Evolutionary conservation across 2,113 vertebrate species (phyloP).

Genomic region (Microcebus lehilahytsara): DNA sequence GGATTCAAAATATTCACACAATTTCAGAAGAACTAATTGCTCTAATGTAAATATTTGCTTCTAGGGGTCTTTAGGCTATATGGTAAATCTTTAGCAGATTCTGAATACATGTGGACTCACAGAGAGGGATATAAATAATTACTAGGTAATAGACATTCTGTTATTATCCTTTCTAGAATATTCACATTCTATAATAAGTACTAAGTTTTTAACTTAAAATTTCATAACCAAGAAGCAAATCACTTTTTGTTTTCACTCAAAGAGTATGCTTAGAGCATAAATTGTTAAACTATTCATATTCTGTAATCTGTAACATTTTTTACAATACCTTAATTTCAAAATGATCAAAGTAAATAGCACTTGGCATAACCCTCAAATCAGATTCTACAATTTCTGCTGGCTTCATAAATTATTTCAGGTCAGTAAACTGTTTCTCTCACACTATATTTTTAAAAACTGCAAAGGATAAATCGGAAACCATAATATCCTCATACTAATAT

Average conservation of each 20-base stretch:
- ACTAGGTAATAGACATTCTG: background rate
- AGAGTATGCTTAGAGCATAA: background rate
- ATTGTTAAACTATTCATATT: background rate
- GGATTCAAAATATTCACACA: background rate
- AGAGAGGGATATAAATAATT: background rate
- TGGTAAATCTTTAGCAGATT: background rate
- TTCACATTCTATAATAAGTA: background rate
- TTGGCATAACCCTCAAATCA: background rate
- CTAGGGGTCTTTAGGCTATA: background rate
- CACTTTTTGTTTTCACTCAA: background rate
- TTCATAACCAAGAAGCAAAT: constrained; percentile 16
- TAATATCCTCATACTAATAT: background rate
- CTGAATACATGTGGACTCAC: background rate
- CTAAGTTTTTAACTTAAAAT: background rate
- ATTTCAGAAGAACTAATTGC: background rate
- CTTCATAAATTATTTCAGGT: background rate
- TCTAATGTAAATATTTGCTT: background rate
- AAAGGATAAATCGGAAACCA: background rate
- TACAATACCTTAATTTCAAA: background rate
- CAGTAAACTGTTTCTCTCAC: background rate
- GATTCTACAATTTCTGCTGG: background rate
- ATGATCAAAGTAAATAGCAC: constrained; percentile 3
- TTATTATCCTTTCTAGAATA: background rate
- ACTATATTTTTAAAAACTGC: background rate
- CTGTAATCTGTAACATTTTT: background rate